These are phyloP conservation scores for Sciurus vulgaris DNA, from an alignment of 2,797 vertebrate species.

Conservation along the genomic window DNA sequence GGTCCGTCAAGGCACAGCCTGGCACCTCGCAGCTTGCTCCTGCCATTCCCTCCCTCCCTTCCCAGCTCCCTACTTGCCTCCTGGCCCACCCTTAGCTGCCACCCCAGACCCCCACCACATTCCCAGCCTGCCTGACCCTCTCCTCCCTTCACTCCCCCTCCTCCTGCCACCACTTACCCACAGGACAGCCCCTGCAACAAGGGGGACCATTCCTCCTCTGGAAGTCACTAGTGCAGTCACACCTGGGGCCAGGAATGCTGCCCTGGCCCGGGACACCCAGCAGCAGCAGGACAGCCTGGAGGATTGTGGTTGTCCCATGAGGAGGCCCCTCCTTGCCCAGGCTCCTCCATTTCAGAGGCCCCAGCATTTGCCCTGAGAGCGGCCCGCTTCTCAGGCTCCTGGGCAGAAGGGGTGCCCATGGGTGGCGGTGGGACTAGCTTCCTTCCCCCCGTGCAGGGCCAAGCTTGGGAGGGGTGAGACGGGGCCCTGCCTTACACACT, in stretches of 20 bases:
- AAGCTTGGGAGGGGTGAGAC: neutral
- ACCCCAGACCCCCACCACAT: neutral
- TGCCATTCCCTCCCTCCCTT: neutral
- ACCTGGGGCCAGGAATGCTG: neutral
- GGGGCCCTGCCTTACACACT: neutral
- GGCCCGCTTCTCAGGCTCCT: neutral
- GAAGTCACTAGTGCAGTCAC: constrained; percentile 48
- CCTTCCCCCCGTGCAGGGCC: neutral
- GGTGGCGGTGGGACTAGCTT: neutral
- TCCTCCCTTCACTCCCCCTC: no score
- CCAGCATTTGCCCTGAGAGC: neutral
- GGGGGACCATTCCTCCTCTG: neutral
- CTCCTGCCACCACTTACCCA: constrained; percentile 79
- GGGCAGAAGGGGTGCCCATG: neutral
- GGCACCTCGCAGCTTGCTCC: neutral
- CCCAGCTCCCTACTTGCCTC: neutral
- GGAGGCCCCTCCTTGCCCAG: neutral
- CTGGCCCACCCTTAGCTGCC: neutral
- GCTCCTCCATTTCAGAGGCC: neutral
- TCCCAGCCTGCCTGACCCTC: neutral
- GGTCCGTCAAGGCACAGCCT: no score
- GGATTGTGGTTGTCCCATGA: neutral
- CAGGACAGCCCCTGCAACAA: constrained; percentile 81
- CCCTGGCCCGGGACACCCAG: neutral
- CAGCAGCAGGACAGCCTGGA: constrained; percentile 66